These are phyloP conservation scores for Heterotilapia buettikoferi DNA, from an alignment of 2,113 vertebrate genomes.

Conservation along the genomic window DNA sequence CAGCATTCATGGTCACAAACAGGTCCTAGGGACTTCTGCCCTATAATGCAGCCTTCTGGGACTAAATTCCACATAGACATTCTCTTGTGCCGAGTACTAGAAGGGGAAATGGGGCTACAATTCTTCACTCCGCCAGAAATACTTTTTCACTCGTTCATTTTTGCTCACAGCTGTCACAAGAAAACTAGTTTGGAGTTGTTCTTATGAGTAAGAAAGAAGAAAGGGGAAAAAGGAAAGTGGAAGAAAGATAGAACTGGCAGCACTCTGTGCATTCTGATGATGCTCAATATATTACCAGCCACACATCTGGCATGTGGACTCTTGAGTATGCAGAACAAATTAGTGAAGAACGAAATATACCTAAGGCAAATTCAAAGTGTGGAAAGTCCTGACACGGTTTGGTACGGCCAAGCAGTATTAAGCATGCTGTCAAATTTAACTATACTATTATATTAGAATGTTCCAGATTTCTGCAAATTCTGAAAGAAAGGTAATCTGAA, in stretches of 20 bases:
- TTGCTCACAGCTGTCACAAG: not conserved
- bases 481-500: not conserved
- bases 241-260: not conserved
- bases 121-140: not conserved
- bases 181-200: not conserved
- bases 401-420: not conserved
- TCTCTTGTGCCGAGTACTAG: not conserved
- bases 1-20: not conserved
- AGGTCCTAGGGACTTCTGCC: not conserved
- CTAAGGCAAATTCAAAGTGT: not conserved
- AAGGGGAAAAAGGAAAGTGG: not conserved
- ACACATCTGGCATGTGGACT: not conserved
- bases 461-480: not conserved
- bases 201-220: not conserved
- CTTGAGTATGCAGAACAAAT: not conserved
- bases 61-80: not conserved
- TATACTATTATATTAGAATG: not conserved
- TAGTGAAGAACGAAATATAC: not conserved
- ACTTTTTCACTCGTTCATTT: not conserved
- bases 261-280: not conserved
- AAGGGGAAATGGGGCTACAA: not conserved
- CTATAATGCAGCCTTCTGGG: not conserved
- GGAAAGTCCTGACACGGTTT: not conserved
- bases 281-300: not conserved
- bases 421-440: not conserved